phyloP scores from a whole-genome alignment of 2,113 vertebrate species.

The Gymnocephalus cernua region DNA sequence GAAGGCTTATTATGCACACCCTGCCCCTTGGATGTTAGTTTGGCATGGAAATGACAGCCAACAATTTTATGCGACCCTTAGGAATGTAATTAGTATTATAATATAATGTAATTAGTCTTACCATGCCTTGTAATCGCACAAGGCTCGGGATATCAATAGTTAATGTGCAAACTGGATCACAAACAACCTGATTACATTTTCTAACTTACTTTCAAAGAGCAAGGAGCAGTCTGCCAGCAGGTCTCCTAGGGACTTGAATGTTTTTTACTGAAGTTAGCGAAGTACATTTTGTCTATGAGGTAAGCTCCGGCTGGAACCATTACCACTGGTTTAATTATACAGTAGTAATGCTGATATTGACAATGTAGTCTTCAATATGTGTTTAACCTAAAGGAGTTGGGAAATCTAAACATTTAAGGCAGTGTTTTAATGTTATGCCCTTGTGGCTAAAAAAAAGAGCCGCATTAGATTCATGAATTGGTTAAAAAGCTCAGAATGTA shows the following conservation, averaged over 20 bases:
- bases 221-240: conserved; percentile 59
- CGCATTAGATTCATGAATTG: neutral
- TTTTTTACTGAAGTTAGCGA: conserved; percentile 71
- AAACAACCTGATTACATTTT: conserved; percentile 75
- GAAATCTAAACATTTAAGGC: neutral
- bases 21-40: conserved; percentile 67
- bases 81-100: conserved; percentile 74
- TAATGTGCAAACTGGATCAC: conserved; percentile 74
- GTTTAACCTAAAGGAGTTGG: conserved; percentile 41
- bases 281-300: conserved; percentile 68
- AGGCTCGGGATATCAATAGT: conserved; percentile 63
- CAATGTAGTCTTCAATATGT: conserved; percentile 19
- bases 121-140: conserved; percentile 49
- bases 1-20: conserved; percentile 60
- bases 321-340: conserved; percentile 58
- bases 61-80: conserved; percentile 62
- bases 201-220: conserved; percentile 67
- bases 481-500: neutral
- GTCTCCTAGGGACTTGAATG: conserved; percentile 65
- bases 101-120: conserved; percentile 73
- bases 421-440: neutral
- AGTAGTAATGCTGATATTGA: conserved; percentile 44
- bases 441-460: neutral
- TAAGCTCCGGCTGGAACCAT: conserved; percentile 41
- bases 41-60: conserved; percentile 69